Evolutionary conservation across 1,140 invertebrate species (phyloP), one percentile per base, ranked within the genome.

Genomic region (Carcinoscorpius rotundicauda): DNA sequence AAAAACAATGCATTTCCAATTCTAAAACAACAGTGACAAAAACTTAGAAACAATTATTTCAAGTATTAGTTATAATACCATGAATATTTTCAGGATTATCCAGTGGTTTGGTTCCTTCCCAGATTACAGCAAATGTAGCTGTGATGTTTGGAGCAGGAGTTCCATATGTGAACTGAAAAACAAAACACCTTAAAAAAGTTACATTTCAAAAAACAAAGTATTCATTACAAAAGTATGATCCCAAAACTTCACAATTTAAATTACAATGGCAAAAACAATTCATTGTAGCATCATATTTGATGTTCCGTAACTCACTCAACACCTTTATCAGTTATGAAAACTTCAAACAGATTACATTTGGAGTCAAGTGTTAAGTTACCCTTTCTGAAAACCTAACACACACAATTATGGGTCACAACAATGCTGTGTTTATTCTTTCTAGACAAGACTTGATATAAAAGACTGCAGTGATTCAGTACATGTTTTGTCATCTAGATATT

Each of bases 61-160:
- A 0, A 29, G 29, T 29, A 29, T 29, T 29, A 29, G 29, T 73
- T 80, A 55, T 55, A 55, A 8, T 80, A 81, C 88, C 89, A 78
- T 94, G 91, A 73, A 94, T 91, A 76, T 94, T 91, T 77, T 94
- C 87, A 2, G 93, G 93, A 81, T 97, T 97, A 78, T 97, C 93
- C 67, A 97, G 79, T 4, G 93, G 92, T 74, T 94, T 97, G 0
- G 88, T 92, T 5, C 91, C 91, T 66, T 90, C 92, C 92, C 92
- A 96, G 73, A 95, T 94, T 58, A 97, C 91, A 64, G 91, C 92
- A 78, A 96, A 96, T 3, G 90, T 89, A 49, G 92, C 92, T 3
- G 89, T 95, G 67, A 94, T 91, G 78, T 95, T 95, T 9, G 91
- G 88, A 4, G 88, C 72, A 58, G 65, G 68, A 49, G 66, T 70